Evolutionary conservation across 2,113 vertebrate genomes (phyloP).

Genomic region (Sinocyclocheilus maitianheensis): DNA sequence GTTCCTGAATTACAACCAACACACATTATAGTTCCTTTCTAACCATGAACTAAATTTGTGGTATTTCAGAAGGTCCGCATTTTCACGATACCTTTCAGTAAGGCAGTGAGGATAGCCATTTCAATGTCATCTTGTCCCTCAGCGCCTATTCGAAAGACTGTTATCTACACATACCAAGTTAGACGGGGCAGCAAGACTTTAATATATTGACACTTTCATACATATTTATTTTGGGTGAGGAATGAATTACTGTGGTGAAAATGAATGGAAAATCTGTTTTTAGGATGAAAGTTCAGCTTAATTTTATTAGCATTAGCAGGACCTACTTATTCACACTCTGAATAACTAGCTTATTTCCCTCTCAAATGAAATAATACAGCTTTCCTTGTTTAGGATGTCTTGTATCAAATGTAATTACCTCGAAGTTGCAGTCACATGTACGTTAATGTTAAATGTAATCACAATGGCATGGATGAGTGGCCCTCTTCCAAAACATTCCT

Average conservation of each 20-base stretch:
- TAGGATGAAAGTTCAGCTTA: neutral
- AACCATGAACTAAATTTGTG: neutral
- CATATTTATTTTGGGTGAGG: neutral
- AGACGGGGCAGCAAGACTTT: constrained; percentile 3
- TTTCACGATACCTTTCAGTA: constrained; percentile 87
- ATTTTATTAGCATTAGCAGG: neutral
- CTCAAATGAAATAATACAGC: constrained; percentile 41
- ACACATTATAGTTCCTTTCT: neutral
- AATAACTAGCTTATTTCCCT: constrained; percentile 47
- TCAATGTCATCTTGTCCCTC: constrained; percentile 96
- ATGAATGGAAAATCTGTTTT: neutral
- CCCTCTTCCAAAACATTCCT: constrained; percentile 43
- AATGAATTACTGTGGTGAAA: neutral
- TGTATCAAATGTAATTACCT: constrained; percentile 62
- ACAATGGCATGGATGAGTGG: constrained; percentile 59
- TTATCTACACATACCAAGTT: constrained; percentile 79
- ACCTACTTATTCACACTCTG: neutral
- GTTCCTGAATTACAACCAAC: constrained; percentile 81
- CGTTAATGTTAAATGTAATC: constrained; percentile 64
- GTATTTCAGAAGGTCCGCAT: neutral
- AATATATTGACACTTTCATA: too few species aligned
- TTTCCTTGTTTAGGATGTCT: constrained; percentile 57
- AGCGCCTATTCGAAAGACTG: constrained; percentile 94
- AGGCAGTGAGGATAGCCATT: constrained; percentile 95
- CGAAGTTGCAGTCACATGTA: constrained; percentile 64